Conservation (phyloP, 2,797 vertebrate species). For the Momotus momota region DNA sequence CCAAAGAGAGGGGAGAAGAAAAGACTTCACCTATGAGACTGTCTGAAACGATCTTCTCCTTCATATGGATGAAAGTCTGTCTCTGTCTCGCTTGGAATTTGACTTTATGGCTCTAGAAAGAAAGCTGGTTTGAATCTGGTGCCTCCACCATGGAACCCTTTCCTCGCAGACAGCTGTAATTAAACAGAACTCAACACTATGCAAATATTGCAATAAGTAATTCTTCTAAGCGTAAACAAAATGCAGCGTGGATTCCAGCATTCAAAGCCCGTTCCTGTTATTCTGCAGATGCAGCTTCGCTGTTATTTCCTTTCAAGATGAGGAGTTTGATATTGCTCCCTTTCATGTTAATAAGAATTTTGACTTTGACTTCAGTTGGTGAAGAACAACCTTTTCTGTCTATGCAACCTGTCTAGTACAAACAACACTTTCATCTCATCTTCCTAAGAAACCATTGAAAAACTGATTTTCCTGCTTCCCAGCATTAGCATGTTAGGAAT, state of each 20-base stretch:
- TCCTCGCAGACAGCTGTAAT: slow-evolving; percentile 25
- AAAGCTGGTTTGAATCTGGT: background rate
- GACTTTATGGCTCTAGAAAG: background rate
- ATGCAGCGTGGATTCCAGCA: background rate
- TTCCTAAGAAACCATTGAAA: background rate
- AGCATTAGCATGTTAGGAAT: background rate
- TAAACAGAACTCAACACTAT: slow-evolving; percentile 21
- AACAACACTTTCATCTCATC: background rate
- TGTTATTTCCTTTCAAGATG: slow-evolving; percentile 11
- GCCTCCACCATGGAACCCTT: background rate
- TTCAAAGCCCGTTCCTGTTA: background rate
- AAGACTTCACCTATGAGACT: background rate
- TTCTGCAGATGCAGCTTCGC: background rate
- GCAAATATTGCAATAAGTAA: slow-evolving; percentile 49
- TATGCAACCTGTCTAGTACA: background rate
- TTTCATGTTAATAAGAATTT: slow-evolving; percentile 2
- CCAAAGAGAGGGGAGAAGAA: background rate
- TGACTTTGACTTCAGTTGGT: background rate
- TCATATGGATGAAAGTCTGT: background rate
- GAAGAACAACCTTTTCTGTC: background rate
- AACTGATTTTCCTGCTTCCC: background rate
- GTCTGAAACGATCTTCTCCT: background rate
- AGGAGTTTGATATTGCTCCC: background rate
- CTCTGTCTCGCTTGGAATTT: background rate
- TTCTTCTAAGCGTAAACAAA: slow-evolving; percentile 20